Percentiles rank a stretch among this genome's conserved stretches.
Conservation (phyloP, 2,797 vertebrate species). For the Sebastolobus alascanus region DNA sequence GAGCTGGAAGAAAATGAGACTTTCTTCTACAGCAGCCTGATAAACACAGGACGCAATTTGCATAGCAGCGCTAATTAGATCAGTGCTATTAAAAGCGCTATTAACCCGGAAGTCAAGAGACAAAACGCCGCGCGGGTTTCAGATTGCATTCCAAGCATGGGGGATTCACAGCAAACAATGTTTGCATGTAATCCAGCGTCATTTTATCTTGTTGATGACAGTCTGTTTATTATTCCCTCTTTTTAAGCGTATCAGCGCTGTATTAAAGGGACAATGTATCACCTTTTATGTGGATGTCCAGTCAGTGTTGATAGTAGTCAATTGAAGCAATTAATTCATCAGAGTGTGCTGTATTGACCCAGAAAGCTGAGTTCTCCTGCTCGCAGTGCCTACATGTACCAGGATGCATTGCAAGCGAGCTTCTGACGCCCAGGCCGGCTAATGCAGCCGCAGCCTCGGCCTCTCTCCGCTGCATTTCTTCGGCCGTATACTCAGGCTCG, state of each 20-base stretch:
- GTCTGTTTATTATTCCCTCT: background rate
- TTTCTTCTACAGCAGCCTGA: conserved; percentile 1
- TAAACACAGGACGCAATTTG: background rate
- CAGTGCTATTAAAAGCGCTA: background rate
- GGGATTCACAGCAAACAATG: background rate
- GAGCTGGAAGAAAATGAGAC: background rate
- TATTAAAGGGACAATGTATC: no score
- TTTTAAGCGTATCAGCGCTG: background rate
- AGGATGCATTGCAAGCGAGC: no score
- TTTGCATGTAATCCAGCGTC: background rate
- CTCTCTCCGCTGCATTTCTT: no score
- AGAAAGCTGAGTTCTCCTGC: no score
- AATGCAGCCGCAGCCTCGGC: no score
- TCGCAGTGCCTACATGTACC: no score
- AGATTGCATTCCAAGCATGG: background rate
- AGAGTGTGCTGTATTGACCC: no score
- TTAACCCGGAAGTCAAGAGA: background rate
- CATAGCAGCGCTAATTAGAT: background rate
- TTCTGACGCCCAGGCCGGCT: no score
- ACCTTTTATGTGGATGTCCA: no score
- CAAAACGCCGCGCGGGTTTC: background rate
- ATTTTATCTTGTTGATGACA: background rate
- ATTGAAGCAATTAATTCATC: no score
- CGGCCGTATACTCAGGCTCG: no score
- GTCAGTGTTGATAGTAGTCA: no score